Evolutionary conservation across 2,888 invertebrate species (phyloP).

Genomic region (Acanthosepion lycidas): DNA sequence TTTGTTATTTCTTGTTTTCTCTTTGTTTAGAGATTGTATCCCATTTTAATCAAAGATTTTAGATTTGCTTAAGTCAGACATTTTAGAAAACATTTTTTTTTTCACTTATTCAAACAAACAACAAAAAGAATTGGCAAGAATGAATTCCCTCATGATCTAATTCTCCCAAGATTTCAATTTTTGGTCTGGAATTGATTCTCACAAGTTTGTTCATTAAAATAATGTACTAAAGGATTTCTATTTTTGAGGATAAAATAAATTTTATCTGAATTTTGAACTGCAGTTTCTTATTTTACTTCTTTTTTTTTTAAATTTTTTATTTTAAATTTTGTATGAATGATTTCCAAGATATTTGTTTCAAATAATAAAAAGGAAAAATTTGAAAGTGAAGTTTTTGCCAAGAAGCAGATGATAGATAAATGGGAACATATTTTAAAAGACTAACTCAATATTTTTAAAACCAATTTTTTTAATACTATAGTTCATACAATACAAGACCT

Average conservation of each 20-base stretch:
- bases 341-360: too few relatives aligned
- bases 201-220: background rate
- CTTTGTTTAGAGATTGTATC: too few relatives aligned
- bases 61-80: too few relatives aligned
- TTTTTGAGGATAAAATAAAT: conserved; percentile 23
- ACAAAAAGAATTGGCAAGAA: background rate
- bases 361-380: too few relatives aligned
- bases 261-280: background rate
- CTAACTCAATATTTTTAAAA: too few relatives aligned
- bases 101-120: background rate
- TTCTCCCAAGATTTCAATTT: background rate
- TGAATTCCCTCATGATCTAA: background rate
- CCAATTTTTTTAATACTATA: too few relatives aligned
- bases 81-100: background rate
- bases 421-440: too few relatives aligned
- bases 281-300: background rate
- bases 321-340: background rate
- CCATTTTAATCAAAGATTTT: too few relatives aligned
- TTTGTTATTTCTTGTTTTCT: too few relatives aligned
- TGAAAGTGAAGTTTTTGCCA: too few relatives aligned
- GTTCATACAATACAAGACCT: too few relatives aligned
- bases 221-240: conserved; percentile 4
- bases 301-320: background rate
- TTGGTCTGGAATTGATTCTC: background rate
- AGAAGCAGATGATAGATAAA: too few relatives aligned